phyloP scores from a whole-genome alignment of 2,113 vertebrate species.

The Gymnorhina tibicen region DNA sequence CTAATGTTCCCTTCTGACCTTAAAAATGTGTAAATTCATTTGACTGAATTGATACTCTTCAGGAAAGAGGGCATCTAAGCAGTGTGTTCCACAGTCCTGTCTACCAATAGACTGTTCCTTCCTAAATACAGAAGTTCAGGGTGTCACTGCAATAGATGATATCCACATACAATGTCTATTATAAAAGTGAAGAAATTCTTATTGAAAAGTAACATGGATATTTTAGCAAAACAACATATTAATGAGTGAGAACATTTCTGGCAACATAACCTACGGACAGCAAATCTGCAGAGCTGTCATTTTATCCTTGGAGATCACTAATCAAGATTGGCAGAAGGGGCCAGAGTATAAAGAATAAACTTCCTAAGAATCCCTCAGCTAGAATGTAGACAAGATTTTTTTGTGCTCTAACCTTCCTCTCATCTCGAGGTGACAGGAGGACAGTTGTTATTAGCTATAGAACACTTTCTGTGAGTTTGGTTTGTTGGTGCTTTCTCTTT shows the following conservation, averaged over 20 bases:
- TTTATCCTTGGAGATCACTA: neutral
- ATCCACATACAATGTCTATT: neutral
- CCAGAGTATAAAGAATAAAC: neutral
- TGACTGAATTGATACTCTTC: neutral
- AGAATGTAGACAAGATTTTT: neutral
- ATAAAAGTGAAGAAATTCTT: neutral
- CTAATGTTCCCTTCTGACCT: neutral
- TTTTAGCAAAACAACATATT: neutral
- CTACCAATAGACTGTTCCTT: neutral
- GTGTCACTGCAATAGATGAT: neutral
- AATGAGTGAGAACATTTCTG: neutral
- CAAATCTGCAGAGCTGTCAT: neutral
- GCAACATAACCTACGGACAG: neutral
- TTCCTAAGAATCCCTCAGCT: neutral
- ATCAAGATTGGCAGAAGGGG: neutral
- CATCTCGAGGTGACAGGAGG: neutral
- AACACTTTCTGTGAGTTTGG: neutral
- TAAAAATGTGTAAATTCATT: neutral
- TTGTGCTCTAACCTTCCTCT: neutral
- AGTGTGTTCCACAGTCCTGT: neutral
- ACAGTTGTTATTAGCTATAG: neutral
- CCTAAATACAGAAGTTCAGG: neutral
- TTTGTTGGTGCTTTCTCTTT: slow-evolving; percentile 1
- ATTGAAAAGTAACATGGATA: neutral
- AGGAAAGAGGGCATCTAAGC: neutral